Base-by-base conservation (phyloP, 35 echinoderm and acorn worm genomes). In the Ophioderma brevispina region DNA sequence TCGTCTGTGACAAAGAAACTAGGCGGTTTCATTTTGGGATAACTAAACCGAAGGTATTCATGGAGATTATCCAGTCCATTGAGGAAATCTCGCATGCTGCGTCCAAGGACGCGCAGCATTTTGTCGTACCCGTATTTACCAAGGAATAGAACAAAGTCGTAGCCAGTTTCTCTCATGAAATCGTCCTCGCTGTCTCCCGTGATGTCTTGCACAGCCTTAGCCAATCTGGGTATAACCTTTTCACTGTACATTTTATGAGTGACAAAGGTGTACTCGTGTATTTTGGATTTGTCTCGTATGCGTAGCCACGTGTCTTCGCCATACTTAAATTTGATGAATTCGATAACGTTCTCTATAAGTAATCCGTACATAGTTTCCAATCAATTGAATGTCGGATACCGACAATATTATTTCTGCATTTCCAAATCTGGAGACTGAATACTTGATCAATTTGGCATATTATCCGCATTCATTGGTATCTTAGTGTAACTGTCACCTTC, bases 181-280 rank as follows among this genome's bases (percentile, higher is more conserved):
- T 98, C 89, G 28, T 90, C 64, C 0, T 76, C 40, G 11, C 42
- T 87, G 33, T 39, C 77, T 0, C 90, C 93, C 5, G 93, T 90
- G 4, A 90, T 64, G 5, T 91, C 92, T 31, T 84, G 81, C 0
- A 91, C 89, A 0, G 93, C 93, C n/a, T 88, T 75, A n/a, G 50
- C 87, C 18, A 98, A 77, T 28, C 92, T 76, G 28, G 93, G 90
- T 32, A 98, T 95, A 17, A 98, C 87, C 34, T 92, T 87, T 33
- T 98, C 96, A 84, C 93, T 95, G 82, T 98, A 98, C 86, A 98
- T 95, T 35, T 87, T 84, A 81, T 98, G 96, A 1, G 96, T 95
- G 0, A 95, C 92, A 37, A 95, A 98, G 1, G 90, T 90, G 46
- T 94, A 92, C 55, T 98, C 93, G 84, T 95, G 85, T 1, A 98